Evolutionary conservation across 2,113 vertebrate species (phyloP).

Genomic region (Rhinopomastus cyanomelas): DNA sequence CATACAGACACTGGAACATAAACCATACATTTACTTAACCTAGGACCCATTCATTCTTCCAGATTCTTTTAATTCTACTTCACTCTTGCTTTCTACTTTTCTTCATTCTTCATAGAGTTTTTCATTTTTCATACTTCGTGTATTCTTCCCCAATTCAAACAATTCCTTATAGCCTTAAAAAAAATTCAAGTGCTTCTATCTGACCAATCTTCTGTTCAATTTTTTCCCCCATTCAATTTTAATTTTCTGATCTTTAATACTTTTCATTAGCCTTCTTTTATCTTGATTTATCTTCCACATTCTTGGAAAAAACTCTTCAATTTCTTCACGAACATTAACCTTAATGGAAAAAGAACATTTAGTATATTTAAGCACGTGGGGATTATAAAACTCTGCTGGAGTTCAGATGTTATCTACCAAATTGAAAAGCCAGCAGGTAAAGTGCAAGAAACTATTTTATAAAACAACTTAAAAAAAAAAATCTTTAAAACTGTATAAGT

Average conservation of each 20-base stretch:
- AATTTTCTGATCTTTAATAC: constrained; percentile 97
- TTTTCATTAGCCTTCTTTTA: constrained; percentile 99
- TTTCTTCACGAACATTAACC: constrained; percentile 99
- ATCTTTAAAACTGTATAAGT: constrained; percentile 74
- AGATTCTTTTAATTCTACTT: constrained; percentile 98
- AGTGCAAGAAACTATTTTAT: constrained; percentile 83
- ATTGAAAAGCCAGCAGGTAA: constrained; percentile 84
- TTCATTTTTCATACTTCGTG: constrained; percentile 93
- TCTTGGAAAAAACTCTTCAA: constrained; percentile 99
- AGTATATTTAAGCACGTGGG: constrained; percentile 96
- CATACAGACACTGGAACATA: constrained; percentile 95
- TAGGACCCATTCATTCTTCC: constrained; percentile 99
- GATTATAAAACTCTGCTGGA: constrained; percentile 86
- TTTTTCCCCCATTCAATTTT: constrained; percentile 94
- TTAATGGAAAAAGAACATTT: constrained; percentile 99
- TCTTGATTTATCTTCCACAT: constrained; percentile 98
- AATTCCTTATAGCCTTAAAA: constrained; percentile 96
- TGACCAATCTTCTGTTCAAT: constrained; percentile 97
- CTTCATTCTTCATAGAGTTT: constrained; percentile 96
- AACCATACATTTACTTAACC: constrained; percentile 98
- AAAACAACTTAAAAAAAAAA: constrained; percentile 65
- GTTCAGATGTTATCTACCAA: constrained; percentile 81
- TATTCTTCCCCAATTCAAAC: constrained; percentile 95
- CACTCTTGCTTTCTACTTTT: constrained; percentile 97
- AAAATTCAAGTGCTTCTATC: constrained; percentile 94